Base-by-base conservation (phyloP, 1,140 invertebrate genomes). In the Diplogasteroides magnus region DNA sequence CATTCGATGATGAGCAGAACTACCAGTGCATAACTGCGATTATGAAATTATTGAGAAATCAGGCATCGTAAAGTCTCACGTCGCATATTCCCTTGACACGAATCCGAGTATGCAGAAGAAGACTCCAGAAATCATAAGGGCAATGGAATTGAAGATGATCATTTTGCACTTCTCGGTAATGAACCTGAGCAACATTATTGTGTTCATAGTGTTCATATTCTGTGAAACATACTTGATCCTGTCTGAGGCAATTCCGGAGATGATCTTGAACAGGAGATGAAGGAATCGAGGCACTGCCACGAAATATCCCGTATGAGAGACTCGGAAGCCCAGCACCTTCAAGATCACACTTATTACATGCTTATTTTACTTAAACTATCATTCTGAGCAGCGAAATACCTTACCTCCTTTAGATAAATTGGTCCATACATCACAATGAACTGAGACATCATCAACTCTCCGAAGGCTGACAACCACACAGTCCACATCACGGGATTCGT, bases 371-470 rank as follows among this genome's bases (percentile, higher is more conserved):
- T n/a, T n/a, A 48, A 19, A 48, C 19, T 19, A 48, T 6, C 23
- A 26, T 23, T 26, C 31, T 64, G 31, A 48, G 28, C 6, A 31
- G 19, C 23, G 11, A 29, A 64, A 31, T 13, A 64, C 14, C 62
- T 1, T 15, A 64, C 68, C 58, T 74, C 69, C 25, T 73, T 73
- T 0, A 74, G 32, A 57, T 76, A 74, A 23, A 61, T 73, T 31
- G 73, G 65, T 60, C 73, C 73, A 31, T 74, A 74, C 55, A 71
- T 67, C 25, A 74, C 73, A 32, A 74, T 74, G 31, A 74, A 68
- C 37, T 74, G 73, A n/a, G 69, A 67, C 70, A 71, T 72, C 65
- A 74, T 67, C 31, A 74, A 55, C 32, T 74, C 73, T 56, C 69
- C 73, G 58, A 74, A 74, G 14, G 73, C 73, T 11, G 69, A 72